These are phyloP conservation scores for Plagodis pulveraria DNA, from an alignment of 2,888 invertebrate genomes.

Conservation along the genomic window DNA sequence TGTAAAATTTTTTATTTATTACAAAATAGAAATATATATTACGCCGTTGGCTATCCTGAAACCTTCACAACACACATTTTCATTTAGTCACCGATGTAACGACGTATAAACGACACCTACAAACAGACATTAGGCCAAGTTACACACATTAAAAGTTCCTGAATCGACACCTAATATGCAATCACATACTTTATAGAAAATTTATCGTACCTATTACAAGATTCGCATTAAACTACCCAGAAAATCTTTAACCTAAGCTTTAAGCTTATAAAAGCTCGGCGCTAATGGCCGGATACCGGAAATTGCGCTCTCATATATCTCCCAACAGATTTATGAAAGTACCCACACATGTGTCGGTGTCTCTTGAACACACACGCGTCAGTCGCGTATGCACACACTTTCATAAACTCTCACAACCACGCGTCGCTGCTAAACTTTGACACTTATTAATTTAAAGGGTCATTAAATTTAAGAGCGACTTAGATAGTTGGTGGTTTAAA, in stretches of 20 bases:
- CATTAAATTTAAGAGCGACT: conserved; percentile 70
- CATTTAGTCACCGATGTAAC: conserved; percentile 36
- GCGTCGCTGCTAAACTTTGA: conserved; percentile 69
- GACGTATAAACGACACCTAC: conserved; percentile 41
- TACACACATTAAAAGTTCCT: conserved; percentile 83
- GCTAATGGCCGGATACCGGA: conserved; percentile 95
- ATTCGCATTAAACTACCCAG: conserved; percentile 85
- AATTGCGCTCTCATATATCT: conserved; percentile 96
- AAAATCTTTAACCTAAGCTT: conserved; percentile 86
- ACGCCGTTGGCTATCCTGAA: conserved; percentile 23
- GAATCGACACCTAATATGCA: conserved; percentile 84
- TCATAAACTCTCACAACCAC: conserved; percentile 50
- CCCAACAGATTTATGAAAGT: conserved; percentile 95
- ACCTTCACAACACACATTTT: conserved; percentile 38
- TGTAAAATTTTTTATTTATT: conserved; percentile 54
- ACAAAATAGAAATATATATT: conserved; percentile 36
- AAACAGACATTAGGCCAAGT: conserved; percentile 81
- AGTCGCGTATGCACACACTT: conserved; percentile 42
- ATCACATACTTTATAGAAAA: conserved; percentile 84
- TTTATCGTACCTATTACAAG: conserved; percentile 85
- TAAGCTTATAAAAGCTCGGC: conserved; percentile 88
- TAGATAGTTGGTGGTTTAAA: conserved; percentile 44
- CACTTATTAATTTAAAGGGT: conserved; percentile 80
- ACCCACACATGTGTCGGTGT: conserved; percentile 85
- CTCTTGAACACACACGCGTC: conserved; percentile 66